Evolutionary conservation across 2,888 invertebrate species (phyloP).

Genomic region (Leucophenga montana): DNA sequence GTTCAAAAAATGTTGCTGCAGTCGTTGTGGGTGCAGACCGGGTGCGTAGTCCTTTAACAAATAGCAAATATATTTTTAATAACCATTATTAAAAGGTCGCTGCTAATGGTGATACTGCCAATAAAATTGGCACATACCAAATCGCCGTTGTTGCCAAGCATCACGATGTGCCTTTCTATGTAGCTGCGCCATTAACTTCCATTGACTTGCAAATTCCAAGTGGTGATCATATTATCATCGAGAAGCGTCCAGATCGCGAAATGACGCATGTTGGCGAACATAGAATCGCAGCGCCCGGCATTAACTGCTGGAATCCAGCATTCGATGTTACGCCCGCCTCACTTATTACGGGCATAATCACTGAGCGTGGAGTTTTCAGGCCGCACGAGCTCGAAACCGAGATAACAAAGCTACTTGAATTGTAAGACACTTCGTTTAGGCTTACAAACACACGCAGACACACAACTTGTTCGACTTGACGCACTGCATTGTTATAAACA

Average conservation of each 20-base stretch:
- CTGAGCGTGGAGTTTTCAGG: slow-evolving; percentile 90
- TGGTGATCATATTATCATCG: slow-evolving; percentile 93
- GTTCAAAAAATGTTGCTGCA: slow-evolving; percentile 85
- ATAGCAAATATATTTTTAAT: not conserved
- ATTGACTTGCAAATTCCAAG: slow-evolving; percentile 86
- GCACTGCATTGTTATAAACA: slow-evolving; percentile 15
- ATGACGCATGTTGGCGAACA: slow-evolving; percentile 92
- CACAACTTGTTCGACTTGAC: not conserved
- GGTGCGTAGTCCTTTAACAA: slow-evolving; percentile 73
- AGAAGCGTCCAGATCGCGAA: slow-evolving; percentile 92
- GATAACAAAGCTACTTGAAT: slow-evolving; percentile 57
- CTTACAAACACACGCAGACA: no score
- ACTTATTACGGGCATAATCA: slow-evolving; percentile 94
- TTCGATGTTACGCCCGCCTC: slow-evolving; percentile 97
- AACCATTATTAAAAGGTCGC: slow-evolving; percentile 77
- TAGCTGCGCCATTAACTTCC: slow-evolving; percentile 94
- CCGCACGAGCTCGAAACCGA: slow-evolving; percentile 74
- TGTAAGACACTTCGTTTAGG: slow-evolving; percentile 41
- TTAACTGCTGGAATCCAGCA: slow-evolving; percentile 97
- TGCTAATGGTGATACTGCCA: slow-evolving; percentile 97
- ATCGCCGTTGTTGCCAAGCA: slow-evolving; percentile 93
- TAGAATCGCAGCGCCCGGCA: slow-evolving; percentile 90
- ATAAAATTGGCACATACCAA: slow-evolving; percentile 98
- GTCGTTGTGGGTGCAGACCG: slow-evolving; percentile 99
- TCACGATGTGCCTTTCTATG: slow-evolving; percentile 94